Percentiles rank a stretch among this genome's conserved stretches.
Conservation (phyloP, 2,113 vertebrate species). For the Mormyrus lacerda region DNA sequence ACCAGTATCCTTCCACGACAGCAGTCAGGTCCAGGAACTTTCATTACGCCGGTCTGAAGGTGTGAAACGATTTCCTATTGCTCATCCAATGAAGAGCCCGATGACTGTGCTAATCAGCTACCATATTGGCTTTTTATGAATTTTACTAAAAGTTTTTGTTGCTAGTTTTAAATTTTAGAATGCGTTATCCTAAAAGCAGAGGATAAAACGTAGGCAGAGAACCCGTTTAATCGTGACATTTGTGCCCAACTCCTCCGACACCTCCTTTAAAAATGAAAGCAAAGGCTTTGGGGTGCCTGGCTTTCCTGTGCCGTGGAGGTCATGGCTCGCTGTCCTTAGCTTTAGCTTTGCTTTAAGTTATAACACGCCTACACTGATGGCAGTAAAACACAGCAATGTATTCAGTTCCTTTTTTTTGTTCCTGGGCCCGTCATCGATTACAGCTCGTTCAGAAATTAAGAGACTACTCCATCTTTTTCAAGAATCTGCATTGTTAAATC, state of each 20-base stretch:
- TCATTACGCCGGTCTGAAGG: neutral
- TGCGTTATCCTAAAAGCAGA: neutral
- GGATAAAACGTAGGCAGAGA: neutral
- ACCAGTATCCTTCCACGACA: neutral
- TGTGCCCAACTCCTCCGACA: neutral
- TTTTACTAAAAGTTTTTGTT: neutral
- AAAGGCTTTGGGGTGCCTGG: neutral
- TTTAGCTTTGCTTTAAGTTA: neutral
- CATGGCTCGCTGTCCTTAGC: neutral
- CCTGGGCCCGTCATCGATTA: neutral
- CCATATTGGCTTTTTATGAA: neutral
- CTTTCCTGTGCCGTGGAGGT: neutral
- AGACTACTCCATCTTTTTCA: no score
- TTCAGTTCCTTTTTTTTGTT: neutral
- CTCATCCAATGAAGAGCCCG: neutral
- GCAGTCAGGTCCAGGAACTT: neutral
- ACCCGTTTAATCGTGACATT: neutral
- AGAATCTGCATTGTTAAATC: no score
- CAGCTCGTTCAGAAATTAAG: no score
- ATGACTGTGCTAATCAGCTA: neutral
- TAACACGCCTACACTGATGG: neutral
- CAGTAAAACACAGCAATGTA: neutral
- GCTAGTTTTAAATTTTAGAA: neutral
- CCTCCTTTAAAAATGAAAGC: neutral
- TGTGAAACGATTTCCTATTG: neutral